phyloP scores from a whole-genome alignment of 2,113 vertebrate genomes.

The Dinomys branickii region DNA sequence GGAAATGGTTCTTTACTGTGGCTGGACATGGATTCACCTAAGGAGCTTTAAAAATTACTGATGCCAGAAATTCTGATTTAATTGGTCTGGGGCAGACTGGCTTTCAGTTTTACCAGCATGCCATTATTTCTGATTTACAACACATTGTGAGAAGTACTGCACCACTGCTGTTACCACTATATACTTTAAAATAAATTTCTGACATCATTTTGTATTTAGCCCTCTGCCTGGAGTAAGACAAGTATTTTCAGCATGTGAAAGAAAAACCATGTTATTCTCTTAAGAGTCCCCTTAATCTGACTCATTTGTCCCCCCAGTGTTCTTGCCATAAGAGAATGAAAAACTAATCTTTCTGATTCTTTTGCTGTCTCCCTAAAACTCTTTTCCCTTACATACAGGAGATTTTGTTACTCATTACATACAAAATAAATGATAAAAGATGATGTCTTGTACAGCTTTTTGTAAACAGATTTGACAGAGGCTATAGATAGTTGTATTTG shows the following conservation, averaged over 20 bases:
- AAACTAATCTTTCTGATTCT: background rate
- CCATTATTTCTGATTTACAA: background rate
- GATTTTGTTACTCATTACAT: background rate
- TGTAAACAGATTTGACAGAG: background rate
- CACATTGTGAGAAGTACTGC: background rate
- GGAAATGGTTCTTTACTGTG: background rate
- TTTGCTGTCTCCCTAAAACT: constrained; percentile 5
- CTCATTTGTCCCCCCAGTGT: background rate
- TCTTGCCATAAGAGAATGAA: background rate
- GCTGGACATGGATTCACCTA: background rate
- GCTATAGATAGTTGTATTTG: background rate
- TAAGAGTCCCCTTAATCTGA: background rate
- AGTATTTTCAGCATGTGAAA: background rate
- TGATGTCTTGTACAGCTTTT: background rate
- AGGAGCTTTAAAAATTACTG: background rate
- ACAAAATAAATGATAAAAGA: background rate
- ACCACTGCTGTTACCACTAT: background rate
- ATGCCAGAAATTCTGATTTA: background rate
- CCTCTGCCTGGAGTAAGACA: background rate
- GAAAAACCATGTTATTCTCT: background rate
- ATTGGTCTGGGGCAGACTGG: background rate
- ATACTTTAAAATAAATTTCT: constrained; percentile 42
- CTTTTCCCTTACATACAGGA: background rate
- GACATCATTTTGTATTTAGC: background rate
- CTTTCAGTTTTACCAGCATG: background rate